These are phyloP conservation scores for Thunnus albacares DNA, from an alignment of 2,797 vertebrate species.

Conservation along the genomic window DNA sequence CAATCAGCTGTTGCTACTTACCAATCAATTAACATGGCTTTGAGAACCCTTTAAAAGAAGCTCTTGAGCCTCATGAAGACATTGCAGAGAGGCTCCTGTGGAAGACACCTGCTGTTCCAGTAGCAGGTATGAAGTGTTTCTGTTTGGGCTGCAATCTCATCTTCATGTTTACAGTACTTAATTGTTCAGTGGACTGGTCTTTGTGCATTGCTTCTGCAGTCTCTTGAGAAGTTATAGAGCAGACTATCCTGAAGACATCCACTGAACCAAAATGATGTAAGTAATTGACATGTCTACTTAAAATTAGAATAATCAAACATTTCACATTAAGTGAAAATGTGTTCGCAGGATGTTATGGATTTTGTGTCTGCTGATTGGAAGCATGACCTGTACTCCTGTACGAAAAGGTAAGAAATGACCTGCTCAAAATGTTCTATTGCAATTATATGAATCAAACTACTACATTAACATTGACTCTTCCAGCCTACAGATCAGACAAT, in stretches of 20 bases:
- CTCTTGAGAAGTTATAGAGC: background rate
- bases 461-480: too few species aligned
- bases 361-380: slow-evolving; percentile 48
- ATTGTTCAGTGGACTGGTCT: background rate
- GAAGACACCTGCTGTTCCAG: background rate
- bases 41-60: slow-evolving; percentile 3
- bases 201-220: background rate
- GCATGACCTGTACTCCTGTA: slow-evolving; percentile 15
- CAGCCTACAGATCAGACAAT: too few species aligned
- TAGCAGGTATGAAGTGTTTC: background rate
- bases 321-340: too few species aligned
- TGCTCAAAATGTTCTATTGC: background rate
- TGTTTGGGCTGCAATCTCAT: background rate
- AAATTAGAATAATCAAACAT: too few species aligned
- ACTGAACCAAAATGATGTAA: too few species aligned
- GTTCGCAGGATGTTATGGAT: slow-evolving; percentile 47
- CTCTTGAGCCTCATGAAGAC: too few species aligned
- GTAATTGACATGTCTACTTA: too few species aligned
- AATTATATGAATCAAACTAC: too few species aligned
- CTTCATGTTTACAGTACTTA: too few species aligned
- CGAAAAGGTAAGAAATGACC: background rate
- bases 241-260: background rate
- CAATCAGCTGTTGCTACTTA: slow-evolving; percentile 9
- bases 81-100: background rate
- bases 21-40: background rate